A percentile compares a stretch with the other conserved stretches of the same genome.
These are phyloP conservation scores for Oryzias sinensis DNA, from an alignment of 2,797 vertebrate genomes.

Conservation along the genomic window DNA sequence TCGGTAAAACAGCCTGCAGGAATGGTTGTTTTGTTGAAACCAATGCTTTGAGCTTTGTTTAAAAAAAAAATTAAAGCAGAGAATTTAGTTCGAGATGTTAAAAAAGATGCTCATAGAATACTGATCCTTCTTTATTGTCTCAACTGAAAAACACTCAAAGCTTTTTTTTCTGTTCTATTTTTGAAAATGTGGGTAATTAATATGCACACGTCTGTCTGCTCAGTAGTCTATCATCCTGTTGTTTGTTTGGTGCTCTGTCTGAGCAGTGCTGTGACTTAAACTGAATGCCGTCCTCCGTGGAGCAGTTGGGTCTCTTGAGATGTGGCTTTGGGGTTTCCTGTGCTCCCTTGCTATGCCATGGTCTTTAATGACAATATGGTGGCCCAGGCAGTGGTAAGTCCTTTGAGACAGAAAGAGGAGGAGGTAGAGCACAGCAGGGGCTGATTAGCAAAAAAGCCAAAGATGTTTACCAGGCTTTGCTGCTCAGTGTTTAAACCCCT, in stretches of 20 bases:
- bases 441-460: constrained; percentile 64
- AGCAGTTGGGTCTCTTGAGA: constrained; percentile 64
- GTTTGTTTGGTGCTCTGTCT: constrained; percentile 59
- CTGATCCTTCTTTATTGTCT: constrained; percentile 47
- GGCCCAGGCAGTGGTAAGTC: constrained; percentile 65
- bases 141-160: constrained; percentile 37
- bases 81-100: constrained; percentile 52
- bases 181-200: constrained; percentile 54
- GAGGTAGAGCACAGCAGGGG: constrained; percentile 28
- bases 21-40: constrained; percentile 51
- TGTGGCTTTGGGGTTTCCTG: constrained; percentile 64
- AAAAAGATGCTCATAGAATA: constrained; percentile 47
- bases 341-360: constrained; percentile 62
- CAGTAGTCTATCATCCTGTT: constrained; percentile 40
- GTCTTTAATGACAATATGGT: constrained; percentile 83
- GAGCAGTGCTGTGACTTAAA: constrained; percentile 51
- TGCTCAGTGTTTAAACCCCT: constrained; percentile 54
- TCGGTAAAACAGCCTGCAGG: constrained; percentile 53
- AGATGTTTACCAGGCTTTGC: constrained; percentile 72
- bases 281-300: constrained; percentile 52
- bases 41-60: constrained; percentile 34
- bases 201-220: constrained; percentile 47
- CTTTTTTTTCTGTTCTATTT: constrained; percentile 21
- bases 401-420: constrained; percentile 42
- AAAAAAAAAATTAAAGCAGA: constrained; percentile 37